Conservation (phyloP, 2,113 vertebrate species). For the Scalopus aquaticus region DNA sequence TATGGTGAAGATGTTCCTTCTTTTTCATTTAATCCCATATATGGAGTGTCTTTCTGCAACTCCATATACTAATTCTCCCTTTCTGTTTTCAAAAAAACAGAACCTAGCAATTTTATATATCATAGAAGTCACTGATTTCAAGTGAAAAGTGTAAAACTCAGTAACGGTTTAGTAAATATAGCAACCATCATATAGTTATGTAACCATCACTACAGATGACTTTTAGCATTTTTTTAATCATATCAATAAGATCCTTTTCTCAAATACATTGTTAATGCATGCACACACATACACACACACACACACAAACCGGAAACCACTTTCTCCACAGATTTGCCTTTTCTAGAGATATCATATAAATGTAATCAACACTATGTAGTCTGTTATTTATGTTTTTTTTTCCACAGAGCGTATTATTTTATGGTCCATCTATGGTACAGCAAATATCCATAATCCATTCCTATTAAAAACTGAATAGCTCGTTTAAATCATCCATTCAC, state of each 20-base stretch:
- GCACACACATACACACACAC: background rate
- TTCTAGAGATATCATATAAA: background rate
- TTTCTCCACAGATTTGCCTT: background rate
- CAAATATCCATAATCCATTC: background rate
- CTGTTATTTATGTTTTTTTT: background rate
- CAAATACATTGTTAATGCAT: background rate
- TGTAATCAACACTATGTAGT: background rate
- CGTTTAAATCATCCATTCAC: background rate
- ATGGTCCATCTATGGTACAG: background rate
- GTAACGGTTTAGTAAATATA: background rate
- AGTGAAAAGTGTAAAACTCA: background rate
- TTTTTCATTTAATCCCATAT: background rate
- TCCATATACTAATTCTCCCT: background rate
- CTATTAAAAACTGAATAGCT: background rate
- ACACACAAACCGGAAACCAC: background rate
- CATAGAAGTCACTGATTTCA: background rate
- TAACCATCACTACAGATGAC: background rate
- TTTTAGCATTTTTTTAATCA: background rate
- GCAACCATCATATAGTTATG: too few relatives aligned
- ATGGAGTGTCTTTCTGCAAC: background rate
- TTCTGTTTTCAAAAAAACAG: background rate
- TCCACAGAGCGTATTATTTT: background rate
- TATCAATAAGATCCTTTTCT: background rate
- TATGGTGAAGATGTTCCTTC: background rate
- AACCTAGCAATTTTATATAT: background rate